Conservation (phyloP, 2,797 vertebrate species). For the Cossypha niveicapilla region DNA sequence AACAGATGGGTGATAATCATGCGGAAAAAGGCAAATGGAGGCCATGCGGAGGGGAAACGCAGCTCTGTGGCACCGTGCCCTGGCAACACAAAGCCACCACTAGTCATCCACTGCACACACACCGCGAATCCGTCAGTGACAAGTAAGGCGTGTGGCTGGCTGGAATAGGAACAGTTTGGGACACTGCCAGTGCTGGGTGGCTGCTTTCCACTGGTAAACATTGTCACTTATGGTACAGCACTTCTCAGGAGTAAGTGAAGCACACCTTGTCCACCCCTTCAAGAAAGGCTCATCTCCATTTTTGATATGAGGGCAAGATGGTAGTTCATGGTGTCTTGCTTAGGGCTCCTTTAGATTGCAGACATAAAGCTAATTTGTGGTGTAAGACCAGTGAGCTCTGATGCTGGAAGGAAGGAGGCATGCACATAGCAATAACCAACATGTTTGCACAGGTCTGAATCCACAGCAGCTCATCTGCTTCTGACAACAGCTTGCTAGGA, state of each 20-base stretch:
- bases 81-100: constrained; percentile 65
- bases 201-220: constrained; percentile 32
- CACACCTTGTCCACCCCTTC: not conserved
- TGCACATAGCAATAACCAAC: not conserved
- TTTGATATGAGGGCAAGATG: not conserved
- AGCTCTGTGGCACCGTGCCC: constrained; percentile 54
- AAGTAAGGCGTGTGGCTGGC: constrained; percentile 41
- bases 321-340: not conserved
- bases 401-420: not conserved
- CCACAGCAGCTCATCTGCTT: not conserved
- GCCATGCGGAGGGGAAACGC: constrained; percentile 63
- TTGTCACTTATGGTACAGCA: not conserved
- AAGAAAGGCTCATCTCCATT: not conserved
- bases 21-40: constrained; percentile 68
- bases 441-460: not conserved
- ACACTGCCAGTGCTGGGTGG: not conserved
- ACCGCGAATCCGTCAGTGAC: constrained; percentile 23
- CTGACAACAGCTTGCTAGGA: not conserved
- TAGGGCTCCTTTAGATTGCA: not conserved
- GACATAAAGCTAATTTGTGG: not conserved
- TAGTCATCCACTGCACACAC: constrained; percentile 47
- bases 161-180: constrained; percentile 8
- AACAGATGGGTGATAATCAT: constrained; percentile 72
- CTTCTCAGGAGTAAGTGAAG: not conserved
- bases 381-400: not conserved